Evolutionary conservation across 1,140 invertebrate genomes (phyloP).

Genomic region (Hypsibius dujardini): DNA sequence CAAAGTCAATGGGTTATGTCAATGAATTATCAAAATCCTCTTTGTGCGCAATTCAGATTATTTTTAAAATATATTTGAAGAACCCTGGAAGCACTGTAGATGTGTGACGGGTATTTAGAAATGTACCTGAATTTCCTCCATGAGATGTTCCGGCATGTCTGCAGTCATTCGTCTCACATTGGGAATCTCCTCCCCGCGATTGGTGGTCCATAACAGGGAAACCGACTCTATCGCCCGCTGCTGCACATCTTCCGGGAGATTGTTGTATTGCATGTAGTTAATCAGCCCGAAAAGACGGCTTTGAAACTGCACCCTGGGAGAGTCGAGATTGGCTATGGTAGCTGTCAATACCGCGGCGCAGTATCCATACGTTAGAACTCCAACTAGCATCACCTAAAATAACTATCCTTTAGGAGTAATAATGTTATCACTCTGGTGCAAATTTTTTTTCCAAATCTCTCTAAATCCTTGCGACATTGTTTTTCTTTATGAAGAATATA

Average conservation of each 20-base stretch:
- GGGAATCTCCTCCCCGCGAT: not conserved
- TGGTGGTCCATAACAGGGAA: conserved; percentile 1
- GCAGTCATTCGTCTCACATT: not conserved
- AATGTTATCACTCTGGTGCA: too few relatives aligned
- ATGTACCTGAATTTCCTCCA: conserved; percentile 7
- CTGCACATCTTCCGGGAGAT: not conserved
- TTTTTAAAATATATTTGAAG: not conserved
- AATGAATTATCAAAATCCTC: too few relatives aligned
- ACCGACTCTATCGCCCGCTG: conserved; percentile 6
- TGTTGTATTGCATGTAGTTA: not conserved
- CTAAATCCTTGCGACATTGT: too few relatives aligned
- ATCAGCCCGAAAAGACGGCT: not conserved
- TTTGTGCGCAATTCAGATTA: not conserved
- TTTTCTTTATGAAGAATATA: too few relatives aligned
- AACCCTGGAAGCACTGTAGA: too few relatives aligned
- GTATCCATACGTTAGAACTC: conserved; percentile 22
- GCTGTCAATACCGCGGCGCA: conserved; percentile 21
- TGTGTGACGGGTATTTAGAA: too few relatives aligned
- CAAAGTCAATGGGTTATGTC: too few relatives aligned
- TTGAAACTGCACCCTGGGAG: conserved; percentile 9
- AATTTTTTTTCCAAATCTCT: too few relatives aligned
- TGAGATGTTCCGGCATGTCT: conserved; percentile 13
- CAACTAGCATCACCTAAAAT: conserved; percentile 20
- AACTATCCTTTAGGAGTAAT: not conserved
- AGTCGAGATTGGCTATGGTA: conserved; percentile 21